Evolutionary conservation across 2,888 invertebrate genomes (phyloP).

Genomic region (Dolichomitus sp.): DNA sequence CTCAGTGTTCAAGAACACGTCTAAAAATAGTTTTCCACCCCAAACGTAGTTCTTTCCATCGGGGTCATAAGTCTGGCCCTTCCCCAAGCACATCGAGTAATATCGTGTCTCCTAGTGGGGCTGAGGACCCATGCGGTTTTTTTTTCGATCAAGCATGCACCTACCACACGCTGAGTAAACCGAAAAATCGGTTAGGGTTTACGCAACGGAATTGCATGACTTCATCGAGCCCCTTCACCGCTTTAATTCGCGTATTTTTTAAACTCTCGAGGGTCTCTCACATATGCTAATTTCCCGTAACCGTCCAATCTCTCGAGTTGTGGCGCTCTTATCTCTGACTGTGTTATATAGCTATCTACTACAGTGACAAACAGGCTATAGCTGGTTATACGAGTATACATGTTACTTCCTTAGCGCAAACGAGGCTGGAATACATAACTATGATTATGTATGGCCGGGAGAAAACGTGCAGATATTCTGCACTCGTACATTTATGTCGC

Average conservation of each 20-base stretch:
- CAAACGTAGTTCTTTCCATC: constrained; percentile 58
- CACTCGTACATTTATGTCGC: neutral
- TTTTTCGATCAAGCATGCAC: constrained; percentile 25
- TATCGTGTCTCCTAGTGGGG: neutral
- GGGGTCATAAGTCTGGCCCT: neutral
- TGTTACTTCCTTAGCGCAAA: constrained; percentile 3
- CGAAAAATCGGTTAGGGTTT: constrained; percentile 9
- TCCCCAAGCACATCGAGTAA: neutral
- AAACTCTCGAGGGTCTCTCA: constrained; percentile 8
- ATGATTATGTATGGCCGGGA: constrained; percentile 8
- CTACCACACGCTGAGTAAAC: constrained; percentile 47
- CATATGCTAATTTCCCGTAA: constrained; percentile 31
- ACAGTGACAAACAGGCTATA: neutral
- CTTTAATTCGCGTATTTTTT: constrained; percentile 11
- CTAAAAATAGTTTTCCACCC: constrained; percentile 70
- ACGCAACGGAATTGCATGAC: constrained; percentile 27
- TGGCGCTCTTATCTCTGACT: constrained; percentile 24
- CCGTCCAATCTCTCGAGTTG: constrained; percentile 23
- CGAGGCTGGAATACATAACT: constrained; percentile 18
- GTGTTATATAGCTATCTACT: neutral
- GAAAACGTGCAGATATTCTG: constrained; percentile 6
- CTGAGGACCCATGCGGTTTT: constrained; percentile 42
- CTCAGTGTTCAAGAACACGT: constrained; percentile 50
- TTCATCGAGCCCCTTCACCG: constrained; percentile 11
- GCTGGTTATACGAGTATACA: neutral